Conservation (phyloP, 2,113 vertebrate species). For the Tretioscincus oriximinensis region DNA sequence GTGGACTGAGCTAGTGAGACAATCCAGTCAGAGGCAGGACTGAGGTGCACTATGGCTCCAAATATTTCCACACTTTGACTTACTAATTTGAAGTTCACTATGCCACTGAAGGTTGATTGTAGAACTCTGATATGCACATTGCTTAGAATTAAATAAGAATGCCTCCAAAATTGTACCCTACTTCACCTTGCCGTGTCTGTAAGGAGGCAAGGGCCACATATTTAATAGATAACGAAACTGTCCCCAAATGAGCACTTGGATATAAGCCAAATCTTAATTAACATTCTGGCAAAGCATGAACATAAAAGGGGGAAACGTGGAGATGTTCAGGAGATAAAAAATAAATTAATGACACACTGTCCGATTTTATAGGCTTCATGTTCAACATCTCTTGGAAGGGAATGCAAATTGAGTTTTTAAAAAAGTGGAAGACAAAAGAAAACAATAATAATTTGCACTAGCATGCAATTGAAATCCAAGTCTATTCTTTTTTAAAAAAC, state of each 20-base stretch:
- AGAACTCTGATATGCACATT: slow-evolving; percentile 29
- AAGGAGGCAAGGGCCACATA: not conserved
- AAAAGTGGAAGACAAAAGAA: not conserved
- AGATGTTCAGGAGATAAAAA: not conserved
- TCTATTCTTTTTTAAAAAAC: slow-evolving; percentile 2
- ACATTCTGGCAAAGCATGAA: not conserved
- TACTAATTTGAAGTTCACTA: not conserved
- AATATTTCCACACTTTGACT: slow-evolving; percentile 5
- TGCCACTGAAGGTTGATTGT: not conserved
- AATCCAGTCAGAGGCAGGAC: too few species aligned
- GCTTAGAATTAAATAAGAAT: not conserved
- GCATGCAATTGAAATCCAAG: too few species aligned
- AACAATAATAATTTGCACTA: not conserved
- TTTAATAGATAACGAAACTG: not conserved
- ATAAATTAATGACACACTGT: slow-evolving; percentile 5
- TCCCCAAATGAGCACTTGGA: not conserved
- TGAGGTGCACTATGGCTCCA: too few species aligned
- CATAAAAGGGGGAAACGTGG: slow-evolving; percentile 13
- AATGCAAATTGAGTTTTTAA: slow-evolving; percentile 16
- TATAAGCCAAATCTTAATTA: slow-evolving; percentile 12
- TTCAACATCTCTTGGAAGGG: slow-evolving; percentile 21
- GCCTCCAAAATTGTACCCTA: slow-evolving; percentile 1
- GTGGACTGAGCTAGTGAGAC: too few species aligned
- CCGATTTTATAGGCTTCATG: not conserved
- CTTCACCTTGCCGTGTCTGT: not conserved